Evolutionary conservation across 2,888 invertebrate genomes (phyloP).

Genomic region (Ditula angustiorana): DNA sequence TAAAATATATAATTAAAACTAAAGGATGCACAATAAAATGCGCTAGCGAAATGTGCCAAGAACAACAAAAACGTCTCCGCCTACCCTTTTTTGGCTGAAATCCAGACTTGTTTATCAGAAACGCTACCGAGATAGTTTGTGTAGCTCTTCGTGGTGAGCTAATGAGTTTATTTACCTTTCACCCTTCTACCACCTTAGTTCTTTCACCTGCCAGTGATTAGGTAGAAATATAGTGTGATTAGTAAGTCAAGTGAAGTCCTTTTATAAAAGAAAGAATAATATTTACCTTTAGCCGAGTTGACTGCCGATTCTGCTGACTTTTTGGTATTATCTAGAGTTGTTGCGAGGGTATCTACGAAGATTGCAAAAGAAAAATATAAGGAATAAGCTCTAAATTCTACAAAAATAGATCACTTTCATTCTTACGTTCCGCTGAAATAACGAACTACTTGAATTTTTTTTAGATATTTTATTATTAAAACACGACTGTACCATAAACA

Average conservation of each 20-base stretch:
- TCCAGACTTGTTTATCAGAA: not conserved
- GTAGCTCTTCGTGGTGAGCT: not conserved
- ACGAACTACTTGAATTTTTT: conserved; percentile 5
- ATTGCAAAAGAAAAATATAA: conserved; percentile 43
- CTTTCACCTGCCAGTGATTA: conserved; percentile 20
- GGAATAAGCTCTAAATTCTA: conserved; percentile 10
- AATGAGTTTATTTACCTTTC: conserved; percentile 35
- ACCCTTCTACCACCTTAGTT: conserved; percentile 32
- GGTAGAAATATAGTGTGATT: conserved; percentile 21
- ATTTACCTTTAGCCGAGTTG: conserved; percentile 73
- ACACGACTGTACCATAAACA: too few species aligned
- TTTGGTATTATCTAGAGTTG: conserved; percentile 76
- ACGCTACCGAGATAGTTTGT: not conserved
- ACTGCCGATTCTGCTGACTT: conserved; percentile 78
- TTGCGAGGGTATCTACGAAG: conserved; percentile 71
- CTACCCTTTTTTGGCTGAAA: conserved; percentile 27
- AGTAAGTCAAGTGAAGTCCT: conserved; percentile 17
- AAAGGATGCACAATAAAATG: conserved; percentile 12
- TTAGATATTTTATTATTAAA: too few species aligned
- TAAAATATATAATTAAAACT: not conserved
- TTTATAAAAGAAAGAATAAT: not conserved
- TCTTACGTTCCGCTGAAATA: conserved; percentile 2
- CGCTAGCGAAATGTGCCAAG: conserved; percentile 24
- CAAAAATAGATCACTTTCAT: not conserved
- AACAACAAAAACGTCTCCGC: conserved; percentile 22